Base-by-base conservation (phyloP, 2,797 vertebrate genomes). In the Benthosema pterotum region DNA sequence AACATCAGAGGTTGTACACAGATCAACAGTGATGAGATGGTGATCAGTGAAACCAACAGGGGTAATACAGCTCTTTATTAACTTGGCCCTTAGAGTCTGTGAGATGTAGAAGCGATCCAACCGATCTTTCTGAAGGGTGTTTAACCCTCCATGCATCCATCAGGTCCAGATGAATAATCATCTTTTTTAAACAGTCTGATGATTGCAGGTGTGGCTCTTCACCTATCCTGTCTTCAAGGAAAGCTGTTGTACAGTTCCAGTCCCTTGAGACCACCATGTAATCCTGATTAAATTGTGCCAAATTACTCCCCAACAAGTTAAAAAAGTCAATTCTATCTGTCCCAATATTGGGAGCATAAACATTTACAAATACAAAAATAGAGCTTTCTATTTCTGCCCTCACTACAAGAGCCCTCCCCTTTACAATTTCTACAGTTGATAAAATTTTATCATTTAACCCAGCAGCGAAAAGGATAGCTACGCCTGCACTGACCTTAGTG, bases 121-220 rank as follows among this genome's bases (percentile, higher is more conserved):
- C 25, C 25, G 25, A 2, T 16, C 48, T 52, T 5, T 6, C 42
- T 1, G 17, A 0, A 11, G 25, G 25, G 28, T 57, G 15, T 12
- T 60, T 52, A 2, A 25, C 42, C 57, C 52, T 54, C 43, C 52
- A 68, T 19, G 15, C 15, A 42, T 69, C 48, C 13, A 25, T 11
- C 28, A 56, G 11, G 3, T 52, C 42, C 51, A 52, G 52, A 15
- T 69, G 61, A 56, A 45, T 64, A 18, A 56, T 46, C 4, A 38
- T 3, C 5, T 13, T 3, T 6, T 11, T 82, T 4, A 90, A 74
- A 74, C 82, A 87, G 1, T 70, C 77, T 4, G 50, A 52, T 54
- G 52, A 54, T n/a, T n/a, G n/a, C n/a, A n/a, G n/a, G n/a, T n/a
- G n/a, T n/a, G n/a, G n/a, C n/a, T n/a, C n/a, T n/a, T n/a, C n/a